A percentile compares a stretch with the other conserved stretches of the same genome.
These are phyloP conservation scores for Drosophila trichaetosa DNA, from an alignment of 2,888 invertebrate species.

Conservation along the genomic window DNA sequence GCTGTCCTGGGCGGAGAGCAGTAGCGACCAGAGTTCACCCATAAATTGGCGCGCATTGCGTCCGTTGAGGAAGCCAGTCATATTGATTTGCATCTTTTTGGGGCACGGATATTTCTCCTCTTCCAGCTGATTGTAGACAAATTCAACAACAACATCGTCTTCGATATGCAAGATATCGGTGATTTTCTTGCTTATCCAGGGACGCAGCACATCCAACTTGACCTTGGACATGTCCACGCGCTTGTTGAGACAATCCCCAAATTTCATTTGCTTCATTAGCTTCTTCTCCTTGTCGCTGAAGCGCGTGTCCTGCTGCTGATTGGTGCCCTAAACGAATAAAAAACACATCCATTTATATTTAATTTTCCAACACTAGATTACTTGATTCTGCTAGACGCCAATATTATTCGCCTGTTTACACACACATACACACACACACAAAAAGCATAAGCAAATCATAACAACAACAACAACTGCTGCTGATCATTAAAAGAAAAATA, in stretches of 20 bases:
- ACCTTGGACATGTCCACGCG: constrained; percentile 99
- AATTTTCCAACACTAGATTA: neutral
- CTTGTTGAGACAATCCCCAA: constrained; percentile 96
- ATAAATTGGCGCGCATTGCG: constrained; percentile 99
- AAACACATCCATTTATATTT: neutral
- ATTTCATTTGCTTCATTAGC: constrained; percentile 99
- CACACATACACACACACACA: neutral
- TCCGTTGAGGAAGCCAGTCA: constrained; percentile 99
- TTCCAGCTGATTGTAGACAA: constrained; percentile 99
- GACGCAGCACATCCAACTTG: constrained; percentile 98
- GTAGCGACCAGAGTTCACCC: constrained; percentile 97
- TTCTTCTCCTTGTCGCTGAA: constrained; percentile 99
- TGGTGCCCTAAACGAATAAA: constrained; percentile 92
- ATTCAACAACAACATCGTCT: constrained; percentile 99
- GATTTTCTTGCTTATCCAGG: constrained; percentile 99
- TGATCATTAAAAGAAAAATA: neutral
- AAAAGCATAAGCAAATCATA: neutral
- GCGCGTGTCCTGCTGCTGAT: constrained; percentile 99
- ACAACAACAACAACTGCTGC: neutral
- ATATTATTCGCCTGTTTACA: neutral
- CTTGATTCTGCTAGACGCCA: neutral
- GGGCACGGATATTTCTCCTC: constrained; percentile 97
- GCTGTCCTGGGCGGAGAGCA: constrained; percentile 97
- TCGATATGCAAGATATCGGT: constrained; percentile 98
- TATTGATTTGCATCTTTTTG: constrained; percentile 99